phyloP scores from a whole-genome alignment of 2,888 invertebrate species.

The Eurytoma adleriae region DNA sequence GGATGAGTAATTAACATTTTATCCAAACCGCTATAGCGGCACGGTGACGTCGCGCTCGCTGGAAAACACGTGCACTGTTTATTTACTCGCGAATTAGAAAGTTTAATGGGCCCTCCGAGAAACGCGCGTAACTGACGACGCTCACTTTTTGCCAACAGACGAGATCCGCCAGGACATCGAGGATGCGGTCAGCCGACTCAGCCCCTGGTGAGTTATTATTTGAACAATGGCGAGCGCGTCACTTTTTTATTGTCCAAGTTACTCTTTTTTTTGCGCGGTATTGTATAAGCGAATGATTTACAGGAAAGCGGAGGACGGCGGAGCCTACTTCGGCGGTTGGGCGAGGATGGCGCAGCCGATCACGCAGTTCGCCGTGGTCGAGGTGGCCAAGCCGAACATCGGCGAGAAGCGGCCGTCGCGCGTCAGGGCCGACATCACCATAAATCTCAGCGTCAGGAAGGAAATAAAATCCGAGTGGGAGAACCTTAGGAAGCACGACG shows the following conservation, averaged over 20 bases:
- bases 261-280: background rate
- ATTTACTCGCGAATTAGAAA: too few species aligned
- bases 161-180: constrained; percentile 99
- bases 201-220: constrained; percentile 87
- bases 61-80: too few species aligned
- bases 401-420: constrained; percentile 96
- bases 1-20: too few species aligned
- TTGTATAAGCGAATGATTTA: background rate
- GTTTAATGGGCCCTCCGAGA: background rate
- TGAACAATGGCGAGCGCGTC: background rate
- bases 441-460: constrained; percentile 92
- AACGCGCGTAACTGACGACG: constrained; percentile 15
- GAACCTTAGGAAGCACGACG: constrained; percentile 96
- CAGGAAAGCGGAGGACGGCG: constrained; percentile 91
- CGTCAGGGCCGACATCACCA: constrained; percentile 95
- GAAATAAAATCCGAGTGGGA: constrained; percentile 99
- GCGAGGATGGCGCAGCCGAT: constrained; percentile 99
- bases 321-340: constrained; percentile 97
- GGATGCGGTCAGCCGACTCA: constrained; percentile 95
- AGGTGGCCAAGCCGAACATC: constrained; percentile 94
- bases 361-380: constrained; percentile 93
- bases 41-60: too few species aligned
- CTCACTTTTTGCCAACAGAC: constrained; percentile 80
- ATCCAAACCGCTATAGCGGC: too few species aligned
- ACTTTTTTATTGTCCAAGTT: background rate